Evolutionary conservation across 2,888 invertebrate species (phyloP).

Genomic region (Gastrophysa polygoni): DNA sequence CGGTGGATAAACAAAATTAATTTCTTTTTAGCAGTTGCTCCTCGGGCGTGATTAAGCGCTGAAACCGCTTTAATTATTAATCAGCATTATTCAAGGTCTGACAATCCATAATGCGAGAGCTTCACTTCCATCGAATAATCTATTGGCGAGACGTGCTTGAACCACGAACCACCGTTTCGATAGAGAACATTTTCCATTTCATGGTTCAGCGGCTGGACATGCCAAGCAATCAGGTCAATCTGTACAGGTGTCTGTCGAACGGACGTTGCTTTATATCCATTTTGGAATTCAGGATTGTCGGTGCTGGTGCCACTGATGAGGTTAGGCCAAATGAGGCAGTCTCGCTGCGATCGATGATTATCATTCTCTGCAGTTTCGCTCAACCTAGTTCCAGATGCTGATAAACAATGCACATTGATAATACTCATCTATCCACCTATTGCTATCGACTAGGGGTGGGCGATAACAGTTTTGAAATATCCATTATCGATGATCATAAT

Average conservation of each 20-base stretch:
- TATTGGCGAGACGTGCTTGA: conserved; percentile 13
- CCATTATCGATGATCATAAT: no score
- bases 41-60: conserved; percentile 43
- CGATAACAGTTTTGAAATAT: no score
- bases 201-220: not conserved
- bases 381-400: no score
- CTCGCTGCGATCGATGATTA: no score
- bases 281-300: not conserved
- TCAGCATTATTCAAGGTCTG: conserved; percentile 34
- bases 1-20: conserved; percentile 44
- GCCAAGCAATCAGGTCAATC: not conserved
- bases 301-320: no score
- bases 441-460: no score
- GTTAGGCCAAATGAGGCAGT: no score
- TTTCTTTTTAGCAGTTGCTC: conserved; percentile 39
- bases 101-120: conserved; percentile 20
- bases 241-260: not conserved
- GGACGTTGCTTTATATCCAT: not conserved
- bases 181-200: not conserved
- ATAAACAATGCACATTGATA: no score
- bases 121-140: conserved; percentile 8
- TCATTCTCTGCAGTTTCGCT: no score
- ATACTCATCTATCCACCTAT: no score
- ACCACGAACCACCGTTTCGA: not conserved
- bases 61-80: conserved; percentile 37